Conservation (phyloP, 1,140 invertebrate genomes). For the Platyscapa corneri region DNA sequence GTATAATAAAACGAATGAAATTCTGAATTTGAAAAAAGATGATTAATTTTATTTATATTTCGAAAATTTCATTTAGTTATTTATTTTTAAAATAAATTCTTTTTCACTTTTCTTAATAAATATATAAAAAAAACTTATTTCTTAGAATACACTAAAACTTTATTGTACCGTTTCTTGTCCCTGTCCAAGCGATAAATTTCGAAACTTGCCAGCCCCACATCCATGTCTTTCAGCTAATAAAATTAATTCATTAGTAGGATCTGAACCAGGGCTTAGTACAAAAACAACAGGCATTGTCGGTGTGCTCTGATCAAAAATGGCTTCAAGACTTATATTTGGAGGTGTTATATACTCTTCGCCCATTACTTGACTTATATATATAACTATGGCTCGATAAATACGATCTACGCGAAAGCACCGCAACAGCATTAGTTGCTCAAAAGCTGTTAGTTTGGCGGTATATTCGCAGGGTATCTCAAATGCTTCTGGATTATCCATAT, state of each 20-base stretch:
- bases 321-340: conserved; percentile 86
- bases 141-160: too few relatives aligned
- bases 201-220: conserved; percentile 83
- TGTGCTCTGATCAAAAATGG: conserved; percentile 87
- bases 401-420: conserved; percentile 91
- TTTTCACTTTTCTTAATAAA: too few relatives aligned
- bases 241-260: conserved; percentile 91
- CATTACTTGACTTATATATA: conserved; percentile 87
- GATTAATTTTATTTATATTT: too few relatives aligned
- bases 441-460: conserved; percentile 78
- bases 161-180: conserved; percentile 85
- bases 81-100: too few relatives aligned
- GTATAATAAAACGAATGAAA: too few relatives aligned
- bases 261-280: conserved; percentile 90
- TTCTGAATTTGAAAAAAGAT: too few relatives aligned
- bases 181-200: conserved; percentile 90
- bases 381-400: conserved; percentile 85
- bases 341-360: conserved; percentile 90
- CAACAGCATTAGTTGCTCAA: conserved; percentile 87
- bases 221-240: conserved; percentile 86
- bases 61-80: too few relatives aligned
- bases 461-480: conserved; percentile 81
- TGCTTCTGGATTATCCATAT: conserved; percentile 85
- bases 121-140: too few relatives aligned
- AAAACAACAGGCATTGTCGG: conserved; percentile 88